phyloP scores from a whole-genome alignment of 1,140 invertebrate species.

The Drosophila nigrodunni region DNA sequence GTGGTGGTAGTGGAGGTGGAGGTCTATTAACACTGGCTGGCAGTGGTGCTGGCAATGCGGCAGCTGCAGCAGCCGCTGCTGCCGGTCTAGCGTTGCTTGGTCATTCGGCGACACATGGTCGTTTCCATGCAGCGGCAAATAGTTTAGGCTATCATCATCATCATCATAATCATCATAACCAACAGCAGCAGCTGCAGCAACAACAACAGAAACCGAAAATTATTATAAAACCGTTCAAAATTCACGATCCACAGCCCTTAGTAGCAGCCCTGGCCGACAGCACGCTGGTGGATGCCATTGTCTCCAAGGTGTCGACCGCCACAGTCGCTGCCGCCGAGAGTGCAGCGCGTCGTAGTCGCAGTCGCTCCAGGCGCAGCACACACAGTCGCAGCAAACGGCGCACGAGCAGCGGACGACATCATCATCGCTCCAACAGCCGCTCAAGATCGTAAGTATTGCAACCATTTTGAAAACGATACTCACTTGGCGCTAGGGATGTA shows the following conservation, averaged over 20 bases:
- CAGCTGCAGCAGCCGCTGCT: conserved; percentile 43
- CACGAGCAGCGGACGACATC: conserved; percentile 61
- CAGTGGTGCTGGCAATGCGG: conserved; percentile 31
- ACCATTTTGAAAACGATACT: too few species aligned
- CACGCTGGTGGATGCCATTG: conserved; percentile 79
- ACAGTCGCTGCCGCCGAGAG: conserved; percentile 81
- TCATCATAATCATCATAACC: conserved; percentile 61
- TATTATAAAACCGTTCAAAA: conserved; percentile 84
- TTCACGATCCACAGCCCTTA: conserved; percentile 84
- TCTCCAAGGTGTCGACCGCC: conserved; percentile 82
- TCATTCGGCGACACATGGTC: conserved; percentile 43
- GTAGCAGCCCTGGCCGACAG: conserved; percentile 81
- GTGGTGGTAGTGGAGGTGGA: conserved; percentile 19
- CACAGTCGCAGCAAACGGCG: conserved; percentile 64
- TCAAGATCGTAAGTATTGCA: conserved; percentile 82
- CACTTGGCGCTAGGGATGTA: too few species aligned
- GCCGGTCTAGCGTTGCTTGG: conserved; percentile 50
- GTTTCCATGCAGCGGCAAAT: conserved; percentile 71
- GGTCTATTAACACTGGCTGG: conserved; percentile 50
- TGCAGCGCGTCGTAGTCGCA: conserved; percentile 76
- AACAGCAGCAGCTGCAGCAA: background rate
- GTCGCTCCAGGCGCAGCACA: conserved; percentile 60
- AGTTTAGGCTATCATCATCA: conserved; percentile 80
- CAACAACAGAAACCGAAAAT: conserved; percentile 82
- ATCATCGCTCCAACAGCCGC: conserved; percentile 81